Conservation (phyloP, 2,797 vertebrate species). For the Peromyscus nudipes region DNA sequence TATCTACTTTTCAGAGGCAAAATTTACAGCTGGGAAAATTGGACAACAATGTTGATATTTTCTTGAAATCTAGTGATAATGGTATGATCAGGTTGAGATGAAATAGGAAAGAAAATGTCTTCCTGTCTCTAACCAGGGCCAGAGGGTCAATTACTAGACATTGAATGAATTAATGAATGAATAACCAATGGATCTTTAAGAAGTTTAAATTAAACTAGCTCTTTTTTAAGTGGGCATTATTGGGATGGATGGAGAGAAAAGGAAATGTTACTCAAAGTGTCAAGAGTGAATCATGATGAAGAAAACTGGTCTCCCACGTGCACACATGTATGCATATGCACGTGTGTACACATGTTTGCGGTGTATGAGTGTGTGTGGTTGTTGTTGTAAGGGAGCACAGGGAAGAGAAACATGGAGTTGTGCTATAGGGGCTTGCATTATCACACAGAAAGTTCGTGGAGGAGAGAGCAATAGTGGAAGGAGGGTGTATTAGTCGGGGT, state of each 20-base stretch:
- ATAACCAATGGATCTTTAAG: neutral
- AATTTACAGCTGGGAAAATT: conserved; percentile 59
- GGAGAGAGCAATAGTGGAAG: neutral
- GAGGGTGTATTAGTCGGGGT: neutral
- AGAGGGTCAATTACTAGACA: conserved; percentile 40
- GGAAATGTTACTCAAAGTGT: neutral
- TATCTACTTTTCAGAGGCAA: conserved; percentile 26
- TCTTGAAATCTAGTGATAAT: conserved; percentile 51
- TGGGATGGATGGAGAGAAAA: neutral
- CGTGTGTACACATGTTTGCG: neutral
- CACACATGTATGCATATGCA: too few species aligned
- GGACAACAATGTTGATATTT: neutral
- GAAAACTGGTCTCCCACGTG: neutral
- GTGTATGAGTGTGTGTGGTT: neutral
- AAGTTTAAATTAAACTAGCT: conserved; percentile 24
- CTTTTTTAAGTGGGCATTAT: conserved; percentile 28
- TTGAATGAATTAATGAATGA: conserved; percentile 30
- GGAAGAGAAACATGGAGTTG: neutral
- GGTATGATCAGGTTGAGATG: neutral
- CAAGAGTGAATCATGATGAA: neutral
- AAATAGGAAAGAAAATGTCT: neutral
- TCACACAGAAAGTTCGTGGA: neutral
- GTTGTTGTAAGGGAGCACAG: neutral
- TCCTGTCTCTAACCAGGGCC: neutral
- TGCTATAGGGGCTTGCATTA: neutral